Evolutionary conservation across 2,888 invertebrate species (phyloP).

Genomic region (Lamproptera curius): DNA sequence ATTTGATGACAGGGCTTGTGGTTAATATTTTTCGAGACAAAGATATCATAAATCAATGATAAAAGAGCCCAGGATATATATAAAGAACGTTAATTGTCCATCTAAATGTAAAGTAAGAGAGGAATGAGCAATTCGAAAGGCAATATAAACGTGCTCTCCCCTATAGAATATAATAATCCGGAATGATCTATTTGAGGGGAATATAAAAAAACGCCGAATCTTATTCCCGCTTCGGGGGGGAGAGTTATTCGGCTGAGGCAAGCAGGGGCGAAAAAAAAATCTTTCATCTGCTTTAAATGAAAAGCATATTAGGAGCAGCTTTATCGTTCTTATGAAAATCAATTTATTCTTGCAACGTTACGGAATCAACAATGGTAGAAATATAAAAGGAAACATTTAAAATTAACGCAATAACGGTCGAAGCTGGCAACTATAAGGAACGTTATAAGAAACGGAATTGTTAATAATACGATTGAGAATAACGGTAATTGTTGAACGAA

Average conservation of each 20-base stretch:
- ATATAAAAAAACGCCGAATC: conserved; percentile 42
- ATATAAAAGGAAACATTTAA: too few relatives aligned
- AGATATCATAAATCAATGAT: too few relatives aligned
- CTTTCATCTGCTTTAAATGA: conserved; percentile 4
- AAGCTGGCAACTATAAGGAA: neutral
- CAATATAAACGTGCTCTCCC: conserved; percentile 49
- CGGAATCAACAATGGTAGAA: too few relatives aligned
- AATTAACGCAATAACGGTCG: too few relatives aligned
- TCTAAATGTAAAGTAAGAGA: neutral
- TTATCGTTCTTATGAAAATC: neutral
- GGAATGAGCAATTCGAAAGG: conserved; percentile 17
- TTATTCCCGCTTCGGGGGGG: conserved; percentile 44
- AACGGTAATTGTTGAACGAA: too few relatives aligned
- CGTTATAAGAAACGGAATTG: neutral
- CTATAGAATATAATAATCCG: conserved; percentile 58
- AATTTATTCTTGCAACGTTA: conserved; percentile 31
- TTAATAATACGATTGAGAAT: too few relatives aligned
- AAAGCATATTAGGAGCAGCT: neutral
- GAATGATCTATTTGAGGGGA: conserved; percentile 58
- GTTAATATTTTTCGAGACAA: too few relatives aligned
- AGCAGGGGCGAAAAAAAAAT: conserved; percentile 34
- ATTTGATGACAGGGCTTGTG: too few relatives aligned
- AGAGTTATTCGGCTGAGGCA: conserved; percentile 43
- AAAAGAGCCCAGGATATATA: neutral
- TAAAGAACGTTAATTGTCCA: neutral